Evolutionary conservation across 2,113 vertebrate genomes (phyloP).

Genomic region (Notothenia rossii): DNA sequence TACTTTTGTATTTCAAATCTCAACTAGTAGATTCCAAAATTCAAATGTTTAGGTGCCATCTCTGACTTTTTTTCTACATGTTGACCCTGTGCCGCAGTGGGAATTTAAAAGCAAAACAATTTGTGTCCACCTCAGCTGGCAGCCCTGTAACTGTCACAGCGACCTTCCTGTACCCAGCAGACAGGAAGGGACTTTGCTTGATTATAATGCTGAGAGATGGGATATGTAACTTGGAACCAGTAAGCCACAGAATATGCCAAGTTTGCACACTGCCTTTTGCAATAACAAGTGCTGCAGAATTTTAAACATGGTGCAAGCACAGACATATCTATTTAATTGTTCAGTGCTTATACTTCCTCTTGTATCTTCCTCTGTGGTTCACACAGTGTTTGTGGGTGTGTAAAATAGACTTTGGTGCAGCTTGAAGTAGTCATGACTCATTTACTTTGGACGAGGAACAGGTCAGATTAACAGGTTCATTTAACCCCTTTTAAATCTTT

Average conservation of each 20-base stretch:
- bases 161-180: constrained; percentile 62
- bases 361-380: constrained; percentile 10
- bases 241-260: constrained; percentile 65
- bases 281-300: constrained; percentile 55
- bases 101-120: constrained; percentile 16
- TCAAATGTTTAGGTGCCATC: constrained; percentile 7
- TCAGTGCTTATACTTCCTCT: constrained; percentile 57
- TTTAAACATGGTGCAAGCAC: constrained; percentile 35
- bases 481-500: constrained; percentile 5
- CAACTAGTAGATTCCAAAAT: neutral
- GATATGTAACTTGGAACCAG: constrained; percentile 72
- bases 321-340: constrained; percentile 32
- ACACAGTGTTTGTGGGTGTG: constrained; percentile 2
- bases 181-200: constrained; percentile 71
- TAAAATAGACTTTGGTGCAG: neutral
- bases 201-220: constrained; percentile 64
- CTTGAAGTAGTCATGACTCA: constrained; percentile 28
- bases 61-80: constrained; percentile 22
- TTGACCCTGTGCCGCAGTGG: constrained; percentile 4
- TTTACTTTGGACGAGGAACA: constrained; percentile 28
- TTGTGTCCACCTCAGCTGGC: constrained; percentile 30
- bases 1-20: neutral
- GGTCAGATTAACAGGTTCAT: neutral
- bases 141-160: constrained; percentile 57
- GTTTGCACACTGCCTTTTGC: constrained; percentile 55